Percentiles rank a stretch among this genome's conserved stretches.
Conservation (phyloP, 1,140 invertebrate species). For the Sesamia nonagrioides region DNA sequence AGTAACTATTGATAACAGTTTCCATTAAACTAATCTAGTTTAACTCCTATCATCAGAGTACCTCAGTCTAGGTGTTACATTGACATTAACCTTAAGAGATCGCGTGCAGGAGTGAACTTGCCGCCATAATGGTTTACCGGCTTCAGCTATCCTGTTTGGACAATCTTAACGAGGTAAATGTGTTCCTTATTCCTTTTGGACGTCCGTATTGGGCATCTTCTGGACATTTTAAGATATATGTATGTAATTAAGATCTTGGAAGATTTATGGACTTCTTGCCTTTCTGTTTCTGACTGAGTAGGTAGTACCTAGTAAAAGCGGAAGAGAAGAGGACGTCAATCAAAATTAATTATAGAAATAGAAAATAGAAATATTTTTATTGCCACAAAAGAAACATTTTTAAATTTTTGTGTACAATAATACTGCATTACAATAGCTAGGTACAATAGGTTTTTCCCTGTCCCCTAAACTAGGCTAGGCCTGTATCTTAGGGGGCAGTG, state of each 20-base stretch:
- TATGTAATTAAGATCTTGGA: background rate
- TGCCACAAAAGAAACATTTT: too few species aligned
- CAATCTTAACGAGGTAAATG: conserved; percentile 30
- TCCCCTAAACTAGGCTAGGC: too few species aligned
- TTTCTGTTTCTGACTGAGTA: too few species aligned
- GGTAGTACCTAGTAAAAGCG: too few species aligned
- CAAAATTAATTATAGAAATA: too few species aligned
- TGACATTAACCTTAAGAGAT: conserved; percentile 45
- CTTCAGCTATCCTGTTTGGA: conserved; percentile 27
- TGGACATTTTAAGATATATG: background rate
- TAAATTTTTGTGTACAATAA: too few species aligned
- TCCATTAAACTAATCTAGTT: background rate
- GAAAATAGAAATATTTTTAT: too few species aligned
- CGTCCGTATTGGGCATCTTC: background rate
- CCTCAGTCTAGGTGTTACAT: background rate
- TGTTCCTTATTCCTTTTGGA: conserved; percentile 19
- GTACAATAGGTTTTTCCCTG: too few species aligned
- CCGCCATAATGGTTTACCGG: background rate
- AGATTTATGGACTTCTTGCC: background rate
- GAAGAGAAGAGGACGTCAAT: too few species aligned
- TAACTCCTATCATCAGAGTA: background rate
- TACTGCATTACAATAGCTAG: too few species aligned
- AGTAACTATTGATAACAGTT: background rate
- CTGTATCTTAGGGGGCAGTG: too few species aligned
- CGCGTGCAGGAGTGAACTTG: background rate